Evolutionary conservation across 1,140 invertebrate genomes (phyloP), one percentile per base, ranked within the genome.

Genomic region (Drosophila sturtevanti): DNA sequence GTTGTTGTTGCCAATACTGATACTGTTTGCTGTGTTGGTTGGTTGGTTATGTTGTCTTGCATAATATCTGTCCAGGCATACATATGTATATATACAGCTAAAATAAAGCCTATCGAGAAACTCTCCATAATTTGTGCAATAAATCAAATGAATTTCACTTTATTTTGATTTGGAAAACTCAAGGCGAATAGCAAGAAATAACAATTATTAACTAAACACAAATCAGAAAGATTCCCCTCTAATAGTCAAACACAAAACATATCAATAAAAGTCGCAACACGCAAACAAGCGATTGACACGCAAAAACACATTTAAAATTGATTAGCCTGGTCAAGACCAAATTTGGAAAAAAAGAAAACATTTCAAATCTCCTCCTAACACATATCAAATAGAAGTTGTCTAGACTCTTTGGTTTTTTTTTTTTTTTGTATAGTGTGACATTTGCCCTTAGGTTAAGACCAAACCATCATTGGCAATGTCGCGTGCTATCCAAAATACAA

Each of bases 251-350:
- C 86, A 65, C 68, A 74, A 78, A 76, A 85, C 81, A 86, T 85
- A 87, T 85, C 82, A 85, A 85, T 85, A 85, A 87, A 81, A 85
- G 81, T 87, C 68, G 77, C 73, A 48, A 59, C 84, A 89, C 84
- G 84, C 84, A 89, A 89, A 89, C 79, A 84, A 89, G 85, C 85
- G 80, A 89, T 89, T 89, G 84, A 89, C 84, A 89, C 84, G 84
- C 84, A 89, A 89, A 89, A 89, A 89, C 77, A 89, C 84, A 89
- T 89, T 89, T 89, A 89, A 89, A 89, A 89, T 89, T 89, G 84
- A 89, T 89, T 89, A 89, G 84, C 77, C 79, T 63, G 78, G 80
- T 72, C 76, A 66, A 54, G 62, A 51, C 31, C 24, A 61, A 54
- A 52, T 55, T 56, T 34, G 58, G 61, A 56, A 35, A 55, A 54